Conservation (phyloP, 2,888 invertebrate genomes). For the Gastracanthus pulcherrimus region DNA sequence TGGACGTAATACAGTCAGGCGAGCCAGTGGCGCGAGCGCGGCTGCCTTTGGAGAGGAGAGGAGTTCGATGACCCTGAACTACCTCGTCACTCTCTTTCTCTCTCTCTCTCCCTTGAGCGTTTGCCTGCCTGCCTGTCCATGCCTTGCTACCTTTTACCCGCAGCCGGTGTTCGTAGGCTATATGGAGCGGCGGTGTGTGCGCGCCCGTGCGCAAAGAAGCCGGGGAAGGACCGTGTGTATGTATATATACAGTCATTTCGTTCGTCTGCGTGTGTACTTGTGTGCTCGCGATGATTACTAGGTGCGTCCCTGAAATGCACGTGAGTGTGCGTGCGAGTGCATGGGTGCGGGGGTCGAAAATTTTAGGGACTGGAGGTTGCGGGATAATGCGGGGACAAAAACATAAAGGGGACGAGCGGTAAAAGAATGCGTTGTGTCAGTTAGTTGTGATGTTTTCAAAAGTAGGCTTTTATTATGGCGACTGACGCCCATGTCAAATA, state of each 20-base stretch:
- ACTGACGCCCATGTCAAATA: too few relatives aligned
- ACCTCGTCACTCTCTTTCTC: constrained; percentile 47
- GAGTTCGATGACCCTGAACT: constrained; percentile 58
- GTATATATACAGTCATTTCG: too few relatives aligned
- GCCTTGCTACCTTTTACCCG: background rate
- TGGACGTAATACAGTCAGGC: background rate
- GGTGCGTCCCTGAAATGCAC: background rate
- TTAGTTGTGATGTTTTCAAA: too few relatives aligned
- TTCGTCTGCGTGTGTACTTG: too few relatives aligned
- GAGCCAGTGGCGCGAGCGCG: background rate
- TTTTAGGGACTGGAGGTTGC: too few relatives aligned
- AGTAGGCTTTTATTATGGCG: too few relatives aligned
- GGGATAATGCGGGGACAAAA: too few relatives aligned
- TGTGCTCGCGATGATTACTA: background rate
- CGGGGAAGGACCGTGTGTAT: too few relatives aligned
- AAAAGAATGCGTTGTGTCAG: too few relatives aligned
- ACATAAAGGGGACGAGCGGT: too few relatives aligned
- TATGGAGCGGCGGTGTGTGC: background rate
- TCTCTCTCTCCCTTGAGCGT: constrained; percentile 14
- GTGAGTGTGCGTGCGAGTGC: background rate
- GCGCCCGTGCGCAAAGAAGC: background rate
- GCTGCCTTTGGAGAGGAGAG: background rate
- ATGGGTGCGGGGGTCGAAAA: too few relatives aligned
- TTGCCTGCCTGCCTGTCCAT: constrained; percentile 11
- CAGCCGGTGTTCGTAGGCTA: background rate